Conservation (phyloP, 1,140 invertebrate species). For the Eueides isabella region DNA sequence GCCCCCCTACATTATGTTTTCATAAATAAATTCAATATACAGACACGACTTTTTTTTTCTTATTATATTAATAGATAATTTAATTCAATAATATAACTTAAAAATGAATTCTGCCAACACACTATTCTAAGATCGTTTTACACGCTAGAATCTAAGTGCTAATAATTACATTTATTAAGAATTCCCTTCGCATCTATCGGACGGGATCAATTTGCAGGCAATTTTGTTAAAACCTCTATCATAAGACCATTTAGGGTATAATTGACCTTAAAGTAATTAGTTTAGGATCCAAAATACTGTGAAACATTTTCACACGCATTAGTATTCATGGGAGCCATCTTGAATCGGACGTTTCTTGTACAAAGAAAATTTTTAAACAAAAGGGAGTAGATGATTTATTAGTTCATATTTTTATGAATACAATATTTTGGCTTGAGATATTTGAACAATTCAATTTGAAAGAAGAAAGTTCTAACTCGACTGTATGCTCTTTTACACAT, state of each 20-base stretch:
- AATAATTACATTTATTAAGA: slow-evolving; percentile 1
- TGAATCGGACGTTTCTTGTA: slow-evolving; percentile 12
- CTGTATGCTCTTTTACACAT: no score
- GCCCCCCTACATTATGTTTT: no score
- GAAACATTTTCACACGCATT: not conserved
- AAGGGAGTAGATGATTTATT: not conserved
- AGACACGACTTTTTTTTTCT: no score
- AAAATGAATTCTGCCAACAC: no score
- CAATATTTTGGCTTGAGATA: not conserved
- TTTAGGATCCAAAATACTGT: not conserved
- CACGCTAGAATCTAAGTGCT: not conserved
- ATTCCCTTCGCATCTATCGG: slow-evolving; percentile 1
- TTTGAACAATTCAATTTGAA: no score
- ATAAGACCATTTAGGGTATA: not conserved
- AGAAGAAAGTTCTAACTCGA: no score
- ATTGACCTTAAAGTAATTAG: not conserved
- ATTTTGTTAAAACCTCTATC: slow-evolving; percentile 20
- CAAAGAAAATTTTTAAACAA: not conserved
- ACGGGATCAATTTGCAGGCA: slow-evolving; percentile 16
- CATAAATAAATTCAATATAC: no score
- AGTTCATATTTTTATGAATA: not conserved
- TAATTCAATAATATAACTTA: no score
- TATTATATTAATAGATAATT: no score
- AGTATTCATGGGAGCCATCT: slow-evolving; percentile 21
- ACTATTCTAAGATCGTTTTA: not conserved